Evolutionary conservation across 2,797 vertebrate genomes (phyloP), one percentile per base, ranked within the genome.

Genomic region (Enteromius afrohamiltoni): DNA sequence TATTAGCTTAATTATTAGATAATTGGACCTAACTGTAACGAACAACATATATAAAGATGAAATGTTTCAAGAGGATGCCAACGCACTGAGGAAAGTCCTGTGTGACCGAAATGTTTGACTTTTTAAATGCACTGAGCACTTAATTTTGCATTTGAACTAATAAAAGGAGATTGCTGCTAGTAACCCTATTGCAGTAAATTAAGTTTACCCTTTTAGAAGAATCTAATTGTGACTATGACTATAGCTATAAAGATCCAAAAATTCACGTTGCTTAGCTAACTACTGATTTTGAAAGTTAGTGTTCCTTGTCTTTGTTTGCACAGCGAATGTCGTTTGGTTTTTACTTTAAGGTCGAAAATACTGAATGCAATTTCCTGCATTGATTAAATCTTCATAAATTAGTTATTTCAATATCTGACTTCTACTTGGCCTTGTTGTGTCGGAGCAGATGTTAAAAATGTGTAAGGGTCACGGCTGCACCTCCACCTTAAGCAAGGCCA

Each of bases 401-500:
- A 47, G 37, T 51, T 75, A 76, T 76, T 82, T 42, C 8, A 17
- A 80, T 60, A 71, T 71, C 11, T 60, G n/a, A 80, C 34, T 47
- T 40, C 55, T n/a, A 40, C n/a, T 67, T 42, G 29, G 60, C 80
- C 21, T 53, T 19, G 10, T 19, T 53, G 17, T 40, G 37, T 51
- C 6, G 7, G 53, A 76, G 80, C 55, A 85, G 51, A 80, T 76
- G 62, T 23, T 69, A 40, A 67, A 80, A 75, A 85, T 76, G 34
- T 76, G 71, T 76, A 80, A 68, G 51, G 89, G 83, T 92, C 88
- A 90, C 88, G 17, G 78, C 92, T 77, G 80, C 21, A 64, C 26
- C 51, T 83, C 75, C 67, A 83, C 67, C 82, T 83, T 67, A 78
- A 83, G 75, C 93, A 91, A 89, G 89, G 37, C 76, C 87, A 81